Evolutionary conservation across 2,113 vertebrate genomes (phyloP).

Genomic region (Motacilla tschutschensis): DNA sequence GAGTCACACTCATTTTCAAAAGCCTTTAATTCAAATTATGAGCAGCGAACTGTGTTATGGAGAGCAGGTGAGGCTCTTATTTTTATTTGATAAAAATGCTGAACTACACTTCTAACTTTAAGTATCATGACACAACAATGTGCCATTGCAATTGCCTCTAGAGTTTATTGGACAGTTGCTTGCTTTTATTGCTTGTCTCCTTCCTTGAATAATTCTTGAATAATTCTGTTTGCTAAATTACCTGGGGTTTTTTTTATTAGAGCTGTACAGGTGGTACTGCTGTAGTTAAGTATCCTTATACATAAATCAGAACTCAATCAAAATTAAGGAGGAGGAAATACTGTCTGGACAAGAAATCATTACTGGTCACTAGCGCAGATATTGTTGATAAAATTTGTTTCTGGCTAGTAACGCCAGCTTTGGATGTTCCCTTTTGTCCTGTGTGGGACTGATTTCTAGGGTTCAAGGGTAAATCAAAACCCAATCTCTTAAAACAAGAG

Average conservation of each 20-base stretch:
- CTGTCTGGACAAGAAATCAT: not conserved
- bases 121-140: not conserved
- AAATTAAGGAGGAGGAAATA: not conserved
- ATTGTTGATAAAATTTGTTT: not conserved
- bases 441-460: constrained; percentile 70
- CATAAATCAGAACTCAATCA: not conserved
- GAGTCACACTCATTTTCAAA: constrained; percentile 96
- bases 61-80: constrained; percentile 82
- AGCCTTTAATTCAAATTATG: constrained; percentile 96
- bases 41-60: constrained; percentile 94
- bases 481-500: constrained; percentile 96
- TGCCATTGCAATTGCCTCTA: not conserved
- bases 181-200: not conserved
- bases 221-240: not conserved
- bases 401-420: not conserved
- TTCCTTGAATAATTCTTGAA: not conserved
- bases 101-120: not conserved
- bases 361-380: not conserved
- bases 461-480: constrained; percentile 98
- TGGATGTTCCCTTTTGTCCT: not conserved
- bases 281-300: not conserved
- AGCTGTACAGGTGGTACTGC: not conserved
- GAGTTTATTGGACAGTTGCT: not conserved
- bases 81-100: not conserved
- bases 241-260: not conserved